phyloP scores from a whole-genome alignment of 2,113 vertebrate species.

The Saguinus imperator region DNA sequence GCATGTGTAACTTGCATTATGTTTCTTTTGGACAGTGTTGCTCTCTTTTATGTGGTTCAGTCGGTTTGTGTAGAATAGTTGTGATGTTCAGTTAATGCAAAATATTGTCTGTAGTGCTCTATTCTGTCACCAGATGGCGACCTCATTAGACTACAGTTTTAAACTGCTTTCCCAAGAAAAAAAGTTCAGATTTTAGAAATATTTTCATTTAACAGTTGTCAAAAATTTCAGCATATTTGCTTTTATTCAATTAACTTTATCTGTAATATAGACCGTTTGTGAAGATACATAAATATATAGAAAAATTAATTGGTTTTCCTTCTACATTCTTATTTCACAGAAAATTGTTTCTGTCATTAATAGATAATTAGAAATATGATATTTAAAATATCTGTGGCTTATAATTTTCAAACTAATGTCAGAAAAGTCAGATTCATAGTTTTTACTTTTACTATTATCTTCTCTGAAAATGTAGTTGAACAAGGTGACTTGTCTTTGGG shows the following conservation, averaged over 20 bases:
- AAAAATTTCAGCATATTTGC: not conserved
- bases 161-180: constrained; percentile 12
- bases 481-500: not conserved
- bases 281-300: not conserved
- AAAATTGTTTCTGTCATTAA: not conserved
- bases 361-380: constrained; percentile 10
- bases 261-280: not conserved
- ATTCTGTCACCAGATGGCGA: constrained; percentile 56
- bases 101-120: not conserved
- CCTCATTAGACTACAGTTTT: not conserved
- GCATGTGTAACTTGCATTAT: not conserved
- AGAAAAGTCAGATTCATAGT: not conserved
- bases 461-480: constrained; percentile 32
- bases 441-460: not conserved
- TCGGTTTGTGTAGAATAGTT: not conserved
- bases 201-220: not conserved
- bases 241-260: not conserved
- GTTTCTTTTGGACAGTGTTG: not conserved
- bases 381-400: constrained; percentile 4
- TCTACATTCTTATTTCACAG: constrained; percentile 5
- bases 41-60: not conserved
- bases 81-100: not conserved
- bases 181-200: not conserved
- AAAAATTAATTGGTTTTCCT: not conserved
- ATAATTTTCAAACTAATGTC: not conserved